Conservation (phyloP, 2,888 invertebrate species). For the Hydraecia micacea region DNA sequence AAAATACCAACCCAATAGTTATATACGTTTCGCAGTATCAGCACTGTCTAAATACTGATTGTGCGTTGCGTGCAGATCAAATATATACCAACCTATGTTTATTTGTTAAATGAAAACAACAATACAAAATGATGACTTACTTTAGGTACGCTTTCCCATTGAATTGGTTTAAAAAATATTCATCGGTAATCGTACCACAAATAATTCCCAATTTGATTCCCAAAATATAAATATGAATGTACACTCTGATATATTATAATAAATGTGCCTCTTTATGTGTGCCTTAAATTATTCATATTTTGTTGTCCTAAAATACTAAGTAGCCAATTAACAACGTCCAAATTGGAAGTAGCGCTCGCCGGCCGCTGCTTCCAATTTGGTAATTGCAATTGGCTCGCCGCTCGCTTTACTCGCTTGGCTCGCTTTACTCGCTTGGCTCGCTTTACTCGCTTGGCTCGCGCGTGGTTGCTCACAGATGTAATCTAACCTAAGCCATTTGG, state of each 20-base stretch:
- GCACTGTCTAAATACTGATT: no score
- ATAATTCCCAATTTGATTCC: background rate
- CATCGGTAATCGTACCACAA: background rate
- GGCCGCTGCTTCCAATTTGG: background rate
- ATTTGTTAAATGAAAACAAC: background rate
- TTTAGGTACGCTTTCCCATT: background rate
- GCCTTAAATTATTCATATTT: background rate
- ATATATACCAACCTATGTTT: background rate
- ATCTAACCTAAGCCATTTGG: background rate
- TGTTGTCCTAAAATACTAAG: background rate
- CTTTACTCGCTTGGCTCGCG: background rate
- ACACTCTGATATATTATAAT: no score
- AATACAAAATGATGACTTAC: background rate
- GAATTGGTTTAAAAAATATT: background rate
- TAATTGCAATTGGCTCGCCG: background rate
- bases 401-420: background rate
- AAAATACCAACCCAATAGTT: background rate
- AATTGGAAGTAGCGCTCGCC: background rate
- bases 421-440: no score
- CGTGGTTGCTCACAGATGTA: background rate
- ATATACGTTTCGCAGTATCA: background rate
- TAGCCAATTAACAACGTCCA: background rate
- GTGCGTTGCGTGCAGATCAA: background rate
- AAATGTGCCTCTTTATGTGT: no score
- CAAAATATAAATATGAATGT: no score